Evolutionary conservation across 2,888 invertebrate genomes (phyloP), one percentile per base, ranked within the genome.

Genomic region (Teinopalpus imperialis): DNA sequence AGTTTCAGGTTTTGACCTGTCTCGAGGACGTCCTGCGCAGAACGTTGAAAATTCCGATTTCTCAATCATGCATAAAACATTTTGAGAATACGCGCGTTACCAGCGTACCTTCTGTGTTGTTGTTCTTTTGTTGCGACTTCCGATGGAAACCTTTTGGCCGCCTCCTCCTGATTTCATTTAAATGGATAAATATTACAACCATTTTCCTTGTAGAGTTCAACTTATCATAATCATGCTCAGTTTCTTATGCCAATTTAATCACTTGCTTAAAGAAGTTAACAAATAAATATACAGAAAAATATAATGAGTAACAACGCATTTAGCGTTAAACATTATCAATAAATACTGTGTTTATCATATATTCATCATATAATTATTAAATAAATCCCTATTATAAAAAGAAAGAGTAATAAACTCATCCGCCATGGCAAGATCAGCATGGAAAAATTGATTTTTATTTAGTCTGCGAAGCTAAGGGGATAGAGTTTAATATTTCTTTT

Each of bases 1-100:
- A n/a, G 32, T 44, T 39, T 44, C 32, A 39, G 37, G 37, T 44
- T 44, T 44, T 39, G 39, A 26, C 26, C 26, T 18, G 37, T 32
- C 44, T 32, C 44, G 39, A 44, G 31, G 37, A 37, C 44, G 32
- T 44, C 44, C 45, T 39, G 27, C 21, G 39, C 39, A 20, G 26
- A 45, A 32, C 45, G 32, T 45, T 45, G 39, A 39, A 45, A 39
- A 45, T 45, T 45, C 45, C 45, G 39, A 45, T 45, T 45, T 21
- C 45, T 39, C 31, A 45, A 39, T 34, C 20, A 45, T 45, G 39
- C 39, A 45, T 45, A 39, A 45, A 45, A 45, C 39, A 45, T 45
- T 45, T 45, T 32, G 32, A 23, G 45, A 39, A 39, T 32, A 45
- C 45, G 27, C 24, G 5, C n/a, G 36, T 18, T 16, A 31, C 31